phyloP scores from a whole-genome alignment of 2,113 vertebrate species.

The Grammomys surdaster region DNA sequence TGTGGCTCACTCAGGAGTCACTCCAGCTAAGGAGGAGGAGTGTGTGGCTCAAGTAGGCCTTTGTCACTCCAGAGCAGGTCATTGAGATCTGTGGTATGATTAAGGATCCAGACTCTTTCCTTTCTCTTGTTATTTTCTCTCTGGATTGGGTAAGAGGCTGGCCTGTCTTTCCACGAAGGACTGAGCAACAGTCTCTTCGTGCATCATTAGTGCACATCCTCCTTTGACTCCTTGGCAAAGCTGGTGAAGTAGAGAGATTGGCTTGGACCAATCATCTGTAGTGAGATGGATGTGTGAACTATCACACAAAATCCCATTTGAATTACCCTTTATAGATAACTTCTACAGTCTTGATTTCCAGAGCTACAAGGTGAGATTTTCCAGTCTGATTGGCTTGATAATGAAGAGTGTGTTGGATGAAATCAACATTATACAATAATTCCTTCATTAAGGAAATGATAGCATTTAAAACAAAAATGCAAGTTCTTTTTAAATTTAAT shows the following conservation, averaged over 20 bases:
- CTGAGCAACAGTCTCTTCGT: neutral
- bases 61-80: neutral
- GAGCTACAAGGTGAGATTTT: conserved; percentile 60
- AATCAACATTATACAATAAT: conserved; percentile 68
- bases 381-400: conserved; percentile 64
- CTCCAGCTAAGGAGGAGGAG: neutral
- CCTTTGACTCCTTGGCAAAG: neutral
- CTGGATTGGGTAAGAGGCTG: neutral
- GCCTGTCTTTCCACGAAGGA: conserved; percentile 18
- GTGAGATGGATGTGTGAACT: conserved; percentile 15
- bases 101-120: neutral
- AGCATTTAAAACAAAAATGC: conserved; percentile 58
- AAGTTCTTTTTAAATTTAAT: conserved; percentile 55
- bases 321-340: conserved; percentile 64
- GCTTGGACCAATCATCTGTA: neutral
- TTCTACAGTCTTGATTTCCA: conserved; percentile 67
- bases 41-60: neutral
- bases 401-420: conserved; percentile 54
- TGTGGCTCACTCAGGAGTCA: neutral
- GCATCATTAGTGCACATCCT: neutral
- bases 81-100: neutral
- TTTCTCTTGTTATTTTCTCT: neutral
- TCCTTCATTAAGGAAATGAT: conserved; percentile 67
- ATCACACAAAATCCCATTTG: neutral
- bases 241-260: neutral